A percentile compares a stretch with the other conserved stretches of the same genome.
These are phyloP conservation scores for Syngnathus typhle DNA, from an alignment of 2,113 vertebrate species.

Conservation along the genomic window DNA sequence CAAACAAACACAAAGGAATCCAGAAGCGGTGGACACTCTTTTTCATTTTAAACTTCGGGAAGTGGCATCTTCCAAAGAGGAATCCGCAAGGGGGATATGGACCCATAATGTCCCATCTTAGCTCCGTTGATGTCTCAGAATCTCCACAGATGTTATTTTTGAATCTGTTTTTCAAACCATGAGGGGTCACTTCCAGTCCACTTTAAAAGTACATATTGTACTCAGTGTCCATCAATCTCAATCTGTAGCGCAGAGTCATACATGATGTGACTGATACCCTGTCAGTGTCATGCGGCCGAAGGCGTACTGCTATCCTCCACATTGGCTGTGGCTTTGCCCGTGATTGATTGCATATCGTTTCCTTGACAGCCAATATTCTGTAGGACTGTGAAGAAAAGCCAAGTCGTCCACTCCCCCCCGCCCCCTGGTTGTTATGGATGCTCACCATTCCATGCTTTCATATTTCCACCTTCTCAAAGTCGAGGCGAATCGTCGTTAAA, in stretches of 20 bases:
- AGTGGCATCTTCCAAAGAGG: slow-evolving; percentile 36
- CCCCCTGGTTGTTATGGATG: slow-evolving; percentile 1
- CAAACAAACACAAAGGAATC: slow-evolving; percentile 44
- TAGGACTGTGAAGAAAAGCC: slow-evolving; percentile 24
- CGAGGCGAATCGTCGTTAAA: slow-evolving; percentile 37
- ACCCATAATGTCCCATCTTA: slow-evolving; percentile 20
- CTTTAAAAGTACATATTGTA: slow-evolving; percentile 43
- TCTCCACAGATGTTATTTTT: not conserved
- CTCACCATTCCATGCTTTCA: slow-evolving; percentile 21
- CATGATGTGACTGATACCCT: slow-evolving; percentile 40
- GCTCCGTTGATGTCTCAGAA: not conserved
- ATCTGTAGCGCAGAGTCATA: slow-evolving; percentile 28
- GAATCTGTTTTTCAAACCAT: slow-evolving; percentile 19
- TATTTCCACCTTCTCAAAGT: slow-evolving; percentile 54
- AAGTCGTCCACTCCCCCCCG: not conserved
- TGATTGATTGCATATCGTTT: slow-evolving; percentile 65
- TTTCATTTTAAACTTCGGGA: slow-evolving; percentile 52
- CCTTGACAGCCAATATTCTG: slow-evolving; percentile 58
- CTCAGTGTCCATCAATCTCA: slow-evolving; percentile 59
- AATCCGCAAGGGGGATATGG: slow-evolving; percentile 3
- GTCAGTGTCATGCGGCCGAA: slow-evolving; percentile 37
- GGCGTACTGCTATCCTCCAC: slow-evolving; percentile 56
- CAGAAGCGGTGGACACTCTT: slow-evolving; percentile 27
- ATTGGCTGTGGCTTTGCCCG: slow-evolving; percentile 57
- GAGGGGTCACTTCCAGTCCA: slow-evolving; percentile 35